These are phyloP conservation scores for Epirrhoe tristata DNA, from an alignment of 2,888 invertebrate species.

Conservation along the genomic window DNA sequence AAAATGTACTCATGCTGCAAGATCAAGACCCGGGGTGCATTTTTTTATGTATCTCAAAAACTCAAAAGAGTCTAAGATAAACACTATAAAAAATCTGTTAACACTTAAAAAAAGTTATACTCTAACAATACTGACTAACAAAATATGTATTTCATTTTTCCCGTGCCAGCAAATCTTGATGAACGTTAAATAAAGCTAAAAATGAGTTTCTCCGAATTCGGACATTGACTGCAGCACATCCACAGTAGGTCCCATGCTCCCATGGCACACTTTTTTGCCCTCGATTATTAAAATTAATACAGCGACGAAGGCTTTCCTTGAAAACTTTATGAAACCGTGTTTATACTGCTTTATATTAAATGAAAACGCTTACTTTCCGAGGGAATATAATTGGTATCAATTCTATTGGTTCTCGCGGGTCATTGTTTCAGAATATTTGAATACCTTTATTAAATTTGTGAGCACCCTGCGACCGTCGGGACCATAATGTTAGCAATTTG, in stretches of 20 bases:
- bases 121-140: too few species aligned
- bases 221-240: slow-evolving; percentile 33
- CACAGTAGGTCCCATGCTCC: slow-evolving; percentile 34
- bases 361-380: slow-evolving; percentile 44
- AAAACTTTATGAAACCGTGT: slow-evolving; percentile 41
- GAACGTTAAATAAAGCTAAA: not conserved
- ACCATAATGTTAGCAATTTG: slow-evolving; percentile 57
- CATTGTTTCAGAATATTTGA: slow-evolving; percentile 57
- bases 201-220: not conserved
- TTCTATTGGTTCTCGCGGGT: slow-evolving; percentile 48
- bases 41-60: too few species aligned
- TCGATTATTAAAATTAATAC: slow-evolving; percentile 50
- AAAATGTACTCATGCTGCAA: too few species aligned
- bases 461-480: slow-evolving; percentile 48
- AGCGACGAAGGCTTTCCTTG: slow-evolving; percentile 45
- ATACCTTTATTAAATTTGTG: slow-evolving; percentile 56
- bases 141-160: not conserved
- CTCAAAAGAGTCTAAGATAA: too few species aligned
- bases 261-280: slow-evolving; percentile 49
- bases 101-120: too few species aligned
- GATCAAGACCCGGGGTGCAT: too few species aligned
- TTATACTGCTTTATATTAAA: slow-evolving; percentile 41
- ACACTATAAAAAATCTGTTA: too few species aligned
- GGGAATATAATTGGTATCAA: slow-evolving; percentile 56
- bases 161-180: not conserved